Base-by-base conservation (phyloP, 2,797 vertebrate genomes). In the Microchirus variegatus region DNA sequence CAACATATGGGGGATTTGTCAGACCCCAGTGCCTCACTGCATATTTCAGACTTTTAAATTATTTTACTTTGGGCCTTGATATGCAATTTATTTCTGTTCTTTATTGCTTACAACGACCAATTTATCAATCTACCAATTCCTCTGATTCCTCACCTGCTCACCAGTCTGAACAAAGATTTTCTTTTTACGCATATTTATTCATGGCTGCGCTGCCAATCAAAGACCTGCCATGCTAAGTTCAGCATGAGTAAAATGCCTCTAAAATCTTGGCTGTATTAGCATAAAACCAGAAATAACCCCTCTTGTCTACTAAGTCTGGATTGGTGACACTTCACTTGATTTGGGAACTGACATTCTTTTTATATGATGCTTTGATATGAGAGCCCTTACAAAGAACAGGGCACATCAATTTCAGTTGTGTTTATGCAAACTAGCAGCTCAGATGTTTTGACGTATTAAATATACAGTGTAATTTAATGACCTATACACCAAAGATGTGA, bases 111-210 rank as follows among this genome's bases (percentile, higher is more conserved):
- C 18, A 53, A 16, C 31, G 36, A 14, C 16, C 50, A 15, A 59
- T 65, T 59, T 54, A 51, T 71, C 44, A 37, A 46, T 42, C 47
- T n/a, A 47, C 22, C 44, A 45, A 56, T 62, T 49, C 26, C 53
- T 63, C 31, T 64, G 53, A 50, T 64, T 42, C 41, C 49, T 73
- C 56, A 66, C 51, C 65, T 78, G 59, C 53, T 60, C 75, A 76
- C 45, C 52, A 67, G 19, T 72, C 51, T 59, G 47, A 76, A 73
- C 44, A 67, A 41, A 64, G 35, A 48, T 36, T 74, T 63, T 79
- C n/a, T n/a, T 31, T 8, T 58, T 75, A 88, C 86, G 84, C 68
- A 86, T 83, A 88, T 83, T 83, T 87, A 87, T 87, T 88, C 86
- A 88, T 85, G 70, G 80, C 73, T 63, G 44, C 46, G 47, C 77